A percentile compares a stretch with the other conserved stretches of the same genome.
Conservation (phyloP, 1,140 invertebrate species). For the Drosophila mojavensis region DNA sequence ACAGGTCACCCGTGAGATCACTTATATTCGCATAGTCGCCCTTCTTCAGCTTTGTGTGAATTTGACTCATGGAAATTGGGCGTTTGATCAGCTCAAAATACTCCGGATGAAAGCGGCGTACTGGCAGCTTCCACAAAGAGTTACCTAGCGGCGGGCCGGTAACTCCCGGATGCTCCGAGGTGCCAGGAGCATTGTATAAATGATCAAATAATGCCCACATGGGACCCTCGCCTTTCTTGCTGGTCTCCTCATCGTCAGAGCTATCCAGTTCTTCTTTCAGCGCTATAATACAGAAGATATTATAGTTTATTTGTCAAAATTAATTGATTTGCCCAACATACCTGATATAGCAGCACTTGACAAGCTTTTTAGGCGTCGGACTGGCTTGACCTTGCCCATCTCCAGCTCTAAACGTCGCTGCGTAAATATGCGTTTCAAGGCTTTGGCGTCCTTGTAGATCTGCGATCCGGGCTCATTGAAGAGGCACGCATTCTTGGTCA, state of each 20-base stretch:
- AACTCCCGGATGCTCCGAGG: conserved; percentile 78
- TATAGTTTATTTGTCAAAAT: too few relatives aligned
- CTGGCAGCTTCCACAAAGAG: conserved; percentile 96
- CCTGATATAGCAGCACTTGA: conserved; percentile 75
- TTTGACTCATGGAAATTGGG: conserved; percentile 97
- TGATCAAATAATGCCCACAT: conserved; percentile 86
- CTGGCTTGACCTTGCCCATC: conserved; percentile 77
- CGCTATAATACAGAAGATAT: conserved; percentile 34
- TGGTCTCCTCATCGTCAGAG: conserved; percentile 82
- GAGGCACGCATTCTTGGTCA: conserved; percentile 97
- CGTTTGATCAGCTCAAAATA: conserved; percentile 99
- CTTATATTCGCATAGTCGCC: conserved; percentile 93
- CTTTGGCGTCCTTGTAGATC: conserved; percentile 98
- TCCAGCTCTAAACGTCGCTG: conserved; percentile 85
- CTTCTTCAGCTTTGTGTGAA: conserved; percentile 94
- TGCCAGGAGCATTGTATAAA: conserved; percentile 83
- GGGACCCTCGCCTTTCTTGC: conserved; percentile 84
- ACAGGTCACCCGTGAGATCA: conserved; percentile 97
- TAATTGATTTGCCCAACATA: conserved; percentile 10
- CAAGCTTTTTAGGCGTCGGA: conserved; percentile 55
- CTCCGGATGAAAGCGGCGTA: conserved; percentile 95
- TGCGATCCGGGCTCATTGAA: conserved; percentile 98
- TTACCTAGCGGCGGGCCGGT: conserved; percentile 91
- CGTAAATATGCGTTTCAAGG: conserved; percentile 91
- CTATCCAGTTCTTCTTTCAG: conserved; percentile 80